Evolutionary conservation across 2,888 invertebrate species (phyloP).

Genomic region (Drosophila suboccidentalis): DNA sequence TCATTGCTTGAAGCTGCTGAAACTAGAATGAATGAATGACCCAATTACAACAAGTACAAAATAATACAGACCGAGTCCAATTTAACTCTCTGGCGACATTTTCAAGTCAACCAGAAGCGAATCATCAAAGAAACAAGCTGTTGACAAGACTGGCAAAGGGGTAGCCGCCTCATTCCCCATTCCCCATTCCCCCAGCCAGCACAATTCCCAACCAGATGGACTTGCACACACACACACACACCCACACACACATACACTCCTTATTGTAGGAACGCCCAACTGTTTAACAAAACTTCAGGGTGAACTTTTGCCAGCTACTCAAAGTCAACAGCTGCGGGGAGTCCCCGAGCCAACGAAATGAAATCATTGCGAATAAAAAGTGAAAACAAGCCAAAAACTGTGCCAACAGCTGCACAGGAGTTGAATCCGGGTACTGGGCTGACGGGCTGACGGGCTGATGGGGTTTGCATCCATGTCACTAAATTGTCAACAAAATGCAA

Average conservation of each 20-base stretch:
- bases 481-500: constrained; percentile 73
- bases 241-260: background rate
- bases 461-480: constrained; percentile 57
- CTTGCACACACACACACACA: constrained; percentile 18
- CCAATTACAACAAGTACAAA: constrained; percentile 18
- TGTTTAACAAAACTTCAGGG: constrained; percentile 63
- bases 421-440: constrained; percentile 8
- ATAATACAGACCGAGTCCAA: constrained; percentile 23
- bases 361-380: constrained; percentile 25
- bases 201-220: constrained; percentile 29
- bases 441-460: background rate
- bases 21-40: constrained; percentile 4
- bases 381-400: constrained; percentile 48
- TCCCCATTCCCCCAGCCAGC: constrained; percentile 2
- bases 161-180: background rate
- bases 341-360: constrained; percentile 2
- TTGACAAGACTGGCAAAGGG: constrained; percentile 16
- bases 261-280: constrained; percentile 43
- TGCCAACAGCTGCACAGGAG: constrained; percentile 40
- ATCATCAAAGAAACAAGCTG: constrained; percentile 41
- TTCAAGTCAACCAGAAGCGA: constrained; percentile 33
- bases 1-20: constrained; percentile 7
- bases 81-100: constrained; percentile 26
- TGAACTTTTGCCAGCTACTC: constrained; percentile 65
- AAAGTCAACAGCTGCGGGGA: constrained; percentile 64